phyloP scores from a whole-genome alignment of 2,113 vertebrate genomes.

The Gadus macrocephalus region DNA sequence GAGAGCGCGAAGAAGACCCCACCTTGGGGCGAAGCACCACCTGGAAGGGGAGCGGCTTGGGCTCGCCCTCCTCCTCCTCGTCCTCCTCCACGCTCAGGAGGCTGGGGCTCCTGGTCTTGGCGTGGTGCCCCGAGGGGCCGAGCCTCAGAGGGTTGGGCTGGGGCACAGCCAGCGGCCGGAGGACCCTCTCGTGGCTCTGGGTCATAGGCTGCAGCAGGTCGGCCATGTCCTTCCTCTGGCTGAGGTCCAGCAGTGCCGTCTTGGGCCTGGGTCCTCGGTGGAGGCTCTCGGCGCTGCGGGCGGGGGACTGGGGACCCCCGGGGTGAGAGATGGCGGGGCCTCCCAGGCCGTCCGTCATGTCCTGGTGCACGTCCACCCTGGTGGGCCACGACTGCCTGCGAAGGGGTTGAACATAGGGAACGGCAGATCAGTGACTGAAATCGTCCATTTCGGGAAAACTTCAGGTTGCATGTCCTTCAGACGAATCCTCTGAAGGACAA shows the following conservation, averaged over 20 bases:
- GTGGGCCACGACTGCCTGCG: constrained; percentile 95
- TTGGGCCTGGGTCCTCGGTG: constrained; percentile 90
- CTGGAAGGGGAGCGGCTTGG: constrained; percentile 73
- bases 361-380: constrained; percentile 92
- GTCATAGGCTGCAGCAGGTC: constrained; percentile 18
- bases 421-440: neutral
- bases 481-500: too few relatives aligned
- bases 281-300: constrained; percentile 84
- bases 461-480: too few relatives aligned
- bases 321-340: constrained; percentile 86
- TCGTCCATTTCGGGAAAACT: too few relatives aligned
- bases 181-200: constrained; percentile 54
- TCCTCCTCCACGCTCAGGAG: constrained; percentile 95
- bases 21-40: constrained; percentile 87
- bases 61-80: constrained; percentile 84
- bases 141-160: constrained; percentile 59
- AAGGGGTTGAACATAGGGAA: constrained; percentile 8
- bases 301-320: constrained; percentile 84
- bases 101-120: constrained; percentile 76
- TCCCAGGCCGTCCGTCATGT: constrained; percentile 90
- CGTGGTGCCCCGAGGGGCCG: constrained; percentile 35
- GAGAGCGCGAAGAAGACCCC: constrained; percentile 62
- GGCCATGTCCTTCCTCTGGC: constrained; percentile 52
- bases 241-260: constrained; percentile 76
- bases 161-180: constrained; percentile 50